Conservation (phyloP, 2,113 vertebrate genomes). For the Epinephelus moara region DNA sequence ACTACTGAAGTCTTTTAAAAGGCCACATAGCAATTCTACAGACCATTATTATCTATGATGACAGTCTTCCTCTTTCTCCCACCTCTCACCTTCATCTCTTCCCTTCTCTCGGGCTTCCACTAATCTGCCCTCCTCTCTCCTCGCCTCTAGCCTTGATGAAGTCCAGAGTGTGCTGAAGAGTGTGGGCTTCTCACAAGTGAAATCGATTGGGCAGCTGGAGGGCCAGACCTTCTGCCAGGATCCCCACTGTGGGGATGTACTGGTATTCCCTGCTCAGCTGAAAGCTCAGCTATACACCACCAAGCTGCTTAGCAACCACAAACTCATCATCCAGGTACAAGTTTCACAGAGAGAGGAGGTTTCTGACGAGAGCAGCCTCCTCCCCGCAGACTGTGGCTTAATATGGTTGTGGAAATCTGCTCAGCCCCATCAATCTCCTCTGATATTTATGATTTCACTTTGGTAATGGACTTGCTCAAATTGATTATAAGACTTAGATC, state of each 20-base stretch:
- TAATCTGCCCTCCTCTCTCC: constrained; percentile 34
- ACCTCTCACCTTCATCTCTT: constrained; percentile 2
- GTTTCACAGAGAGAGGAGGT: neutral
- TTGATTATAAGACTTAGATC: constrained; percentile 52
- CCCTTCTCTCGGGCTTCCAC: constrained; percentile 5
- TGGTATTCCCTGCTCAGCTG: constrained; percentile 88
- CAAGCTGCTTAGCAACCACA: constrained; percentile 85
- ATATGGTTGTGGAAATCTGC: constrained; percentile 18
- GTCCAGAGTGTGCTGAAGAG: constrained; percentile 82
- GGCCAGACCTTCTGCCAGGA: constrained; percentile 88
- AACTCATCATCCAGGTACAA: constrained; percentile 91
- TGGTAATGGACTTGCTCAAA: constrained; percentile 45
- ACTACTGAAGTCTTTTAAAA: constrained; percentile 41
- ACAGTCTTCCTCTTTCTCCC: constrained; percentile 25
- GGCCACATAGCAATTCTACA: constrained; percentile 38
- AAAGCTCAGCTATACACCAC: constrained; percentile 85
- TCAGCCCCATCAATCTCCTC: constrained; percentile 15
- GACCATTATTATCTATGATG: constrained; percentile 44
- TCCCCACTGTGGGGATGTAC: constrained; percentile 87
- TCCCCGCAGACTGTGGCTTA: constrained; percentile 16
- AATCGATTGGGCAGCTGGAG: constrained; percentile 82
- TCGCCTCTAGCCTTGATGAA: constrained; percentile 86
- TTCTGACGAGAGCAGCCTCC: constrained; percentile 12
- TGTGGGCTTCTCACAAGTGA: constrained; percentile 86
- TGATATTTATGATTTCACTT: constrained; percentile 56